Percentiles rank a stretch among this genome's conserved stretches.
These are phyloP conservation scores for Bombus sylvicola DNA, from an alignment of 1,140 invertebrate genomes.

Conservation along the genomic window DNA sequence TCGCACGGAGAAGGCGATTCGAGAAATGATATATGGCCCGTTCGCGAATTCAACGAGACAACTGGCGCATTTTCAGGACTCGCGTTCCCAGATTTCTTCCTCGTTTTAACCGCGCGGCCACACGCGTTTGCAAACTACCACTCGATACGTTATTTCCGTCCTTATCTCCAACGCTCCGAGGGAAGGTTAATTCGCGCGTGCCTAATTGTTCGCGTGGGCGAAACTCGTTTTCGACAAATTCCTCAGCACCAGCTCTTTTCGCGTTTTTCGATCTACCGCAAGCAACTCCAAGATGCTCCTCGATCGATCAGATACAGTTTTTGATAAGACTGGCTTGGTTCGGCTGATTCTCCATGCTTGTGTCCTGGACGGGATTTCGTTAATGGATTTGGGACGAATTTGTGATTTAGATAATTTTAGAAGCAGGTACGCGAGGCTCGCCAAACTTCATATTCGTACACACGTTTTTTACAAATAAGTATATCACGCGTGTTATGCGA, in stretches of 20 bases:
- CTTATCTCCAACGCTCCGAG: not conserved
- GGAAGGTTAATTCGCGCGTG: slow-evolving; percentile 16
- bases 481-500: too few species aligned
- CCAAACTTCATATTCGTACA: too few species aligned
- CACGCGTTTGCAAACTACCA: slow-evolving; percentile 6
- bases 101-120: slow-evolving; percentile 21
- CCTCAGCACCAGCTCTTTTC: not conserved
- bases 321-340: not conserved
- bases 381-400: not conserved
- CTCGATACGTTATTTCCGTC: slow-evolving; percentile 42
- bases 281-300: not conserved
- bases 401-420: not conserved
- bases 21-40: slow-evolving; percentile 48
- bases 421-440: too few species aligned
- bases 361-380: not conserved
- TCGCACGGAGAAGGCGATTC: not conserved
- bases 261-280: not conserved
- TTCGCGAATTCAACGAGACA: slow-evolving; percentile 32
- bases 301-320: not conserved
- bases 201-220: slow-evolving; percentile 38
- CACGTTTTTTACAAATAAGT: too few species aligned
- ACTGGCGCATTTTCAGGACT: not conserved
- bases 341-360: accelerated
- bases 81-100: slow-evolving; percentile 4
- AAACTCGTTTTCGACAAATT: slow-evolving; percentile 12